Evolutionary conservation across 2,888 invertebrate genomes (phyloP).

Genomic region (Eupithecia dodoneata): DNA sequence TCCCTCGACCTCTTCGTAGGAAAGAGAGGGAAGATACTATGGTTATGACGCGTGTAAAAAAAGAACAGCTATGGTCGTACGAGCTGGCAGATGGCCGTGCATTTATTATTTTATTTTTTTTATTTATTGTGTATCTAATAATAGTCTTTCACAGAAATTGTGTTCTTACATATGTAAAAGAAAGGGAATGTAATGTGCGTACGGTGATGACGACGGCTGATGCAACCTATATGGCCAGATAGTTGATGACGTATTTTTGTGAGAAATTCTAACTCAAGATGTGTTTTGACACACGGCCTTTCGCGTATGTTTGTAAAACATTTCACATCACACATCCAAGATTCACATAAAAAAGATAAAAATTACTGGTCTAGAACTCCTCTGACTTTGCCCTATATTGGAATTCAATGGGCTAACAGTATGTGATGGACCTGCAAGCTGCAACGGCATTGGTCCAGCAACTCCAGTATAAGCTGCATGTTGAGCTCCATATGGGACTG

Average conservation of each 20-base stretch:
- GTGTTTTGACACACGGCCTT: too few species aligned
- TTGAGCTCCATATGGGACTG: too few species aligned
- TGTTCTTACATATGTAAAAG: not conserved
- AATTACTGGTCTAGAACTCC: too few species aligned
- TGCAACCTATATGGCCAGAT: not conserved
- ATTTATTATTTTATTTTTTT: too few species aligned
- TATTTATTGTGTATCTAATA: not conserved
- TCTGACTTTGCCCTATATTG: not conserved
- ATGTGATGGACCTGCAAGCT: too few species aligned
- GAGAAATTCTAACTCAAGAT: too few species aligned
- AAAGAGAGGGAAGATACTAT: constrained; percentile 22
- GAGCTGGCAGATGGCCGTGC: constrained; percentile 30
- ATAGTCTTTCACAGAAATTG: not conserved
- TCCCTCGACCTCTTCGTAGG: constrained; percentile 23
- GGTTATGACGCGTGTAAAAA: constrained; percentile 17
- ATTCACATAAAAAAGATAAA: not conserved
- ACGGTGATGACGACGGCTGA: not conserved
- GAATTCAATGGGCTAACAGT: not conserved
- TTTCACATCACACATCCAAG: not conserved
- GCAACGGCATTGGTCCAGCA: not conserved
- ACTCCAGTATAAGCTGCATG: too few species aligned
- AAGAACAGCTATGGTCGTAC: constrained; percentile 25
- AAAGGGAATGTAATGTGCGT: not conserved
- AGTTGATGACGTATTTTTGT: not conserved
- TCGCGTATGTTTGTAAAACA: too few species aligned